Evolutionary conservation across 2,888 invertebrate genomes (phyloP), one percentile per base, ranked within the genome.

Genomic region (Autographa pulchrina): DNA sequence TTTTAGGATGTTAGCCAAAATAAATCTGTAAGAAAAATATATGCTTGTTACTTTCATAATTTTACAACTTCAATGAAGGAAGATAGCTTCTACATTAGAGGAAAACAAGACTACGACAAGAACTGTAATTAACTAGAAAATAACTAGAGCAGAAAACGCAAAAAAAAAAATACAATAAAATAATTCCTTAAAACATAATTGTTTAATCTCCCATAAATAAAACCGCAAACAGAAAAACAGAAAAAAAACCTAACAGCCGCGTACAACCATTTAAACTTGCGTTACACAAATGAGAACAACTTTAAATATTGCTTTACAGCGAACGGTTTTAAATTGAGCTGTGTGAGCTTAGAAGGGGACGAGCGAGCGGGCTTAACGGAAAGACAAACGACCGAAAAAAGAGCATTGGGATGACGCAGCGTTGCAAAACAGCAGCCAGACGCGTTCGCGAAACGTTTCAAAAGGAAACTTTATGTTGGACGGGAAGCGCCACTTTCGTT

Each of bases 331-430:
- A 89, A 89, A 89, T 89, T 89, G 89, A 89, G 88, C 90, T 83
- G 86, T 84, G 86, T 80, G 81, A 82, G 88, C 89, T 86, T 87
- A 85, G 75, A 70, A 68, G 70, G 81, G 86, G 83, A 80, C 84
- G 82, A 83, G 86, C 77, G 82, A 62, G 65, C 82, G 75, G 75
- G 89, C 87, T 90, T 88, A 88, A 80, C 82, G 78, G 71, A 83
- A 90, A 89, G 89, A 89, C 86, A 90, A 89, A 90, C 88, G 90
- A 88, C 89, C 85, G 76, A 89, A 89, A 89, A 89, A 90, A 86
- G 84, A 83, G 80, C 80, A 81, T 82, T 82, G 79, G 79, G 83
- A 88, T 84, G 85, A 82, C 86, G 86, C 82, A 79, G 68, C 77
- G 75, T 77, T 77, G 84, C 85, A 82, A 85, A 87, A 85, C 85